These are phyloP conservation scores for Blastomussa wellsi DNA, from an alignment of 92 coral and sea anemone genomes.

Conservation along the genomic window DNA sequence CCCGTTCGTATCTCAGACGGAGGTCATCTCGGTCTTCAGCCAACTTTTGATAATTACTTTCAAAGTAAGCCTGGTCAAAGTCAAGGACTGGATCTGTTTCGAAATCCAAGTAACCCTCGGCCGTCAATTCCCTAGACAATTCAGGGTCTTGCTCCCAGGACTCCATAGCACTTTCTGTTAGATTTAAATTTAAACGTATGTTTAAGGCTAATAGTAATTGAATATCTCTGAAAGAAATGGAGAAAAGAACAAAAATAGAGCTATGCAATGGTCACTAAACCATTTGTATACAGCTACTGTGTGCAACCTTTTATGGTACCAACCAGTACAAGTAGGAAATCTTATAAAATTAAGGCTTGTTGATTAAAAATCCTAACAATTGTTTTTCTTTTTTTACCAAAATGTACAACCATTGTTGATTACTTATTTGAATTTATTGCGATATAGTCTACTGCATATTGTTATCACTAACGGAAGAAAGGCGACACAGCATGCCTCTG, in stretches of 20 bases:
- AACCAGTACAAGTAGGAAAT: neutral
- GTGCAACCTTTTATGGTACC: neutral
- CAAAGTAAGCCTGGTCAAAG: slow-evolving; percentile 44
- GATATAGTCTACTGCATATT: neutral
- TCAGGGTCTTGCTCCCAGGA: slow-evolving; percentile 11
- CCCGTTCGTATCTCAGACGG: slow-evolving; percentile 71
- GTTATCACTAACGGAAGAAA: neutral
- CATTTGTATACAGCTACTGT: neutral
- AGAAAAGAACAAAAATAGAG: neutral
- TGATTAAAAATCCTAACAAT: neutral
- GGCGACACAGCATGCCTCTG: neutral
- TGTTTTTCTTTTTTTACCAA: too few relatives aligned
- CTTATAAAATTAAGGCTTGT: neutral
- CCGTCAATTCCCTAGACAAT: neutral
- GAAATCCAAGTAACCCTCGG: slow-evolving; percentile 3
- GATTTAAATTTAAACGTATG: neutral
- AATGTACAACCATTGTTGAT: neutral
- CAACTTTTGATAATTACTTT: slow-evolving; percentile 60
- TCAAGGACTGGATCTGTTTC: slow-evolving; percentile 33
- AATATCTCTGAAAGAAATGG: neutral
- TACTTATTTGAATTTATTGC: neutral
- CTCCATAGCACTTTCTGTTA: slow-evolving; percentile 10
- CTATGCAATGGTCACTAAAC: neutral
- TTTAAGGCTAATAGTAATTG: neutral
- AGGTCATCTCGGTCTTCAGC: slow-evolving; percentile 75